These are phyloP conservation scores for Sinosuthora webbiana DNA, from an alignment of 2,113 vertebrate genomes.

Conservation along the genomic window DNA sequence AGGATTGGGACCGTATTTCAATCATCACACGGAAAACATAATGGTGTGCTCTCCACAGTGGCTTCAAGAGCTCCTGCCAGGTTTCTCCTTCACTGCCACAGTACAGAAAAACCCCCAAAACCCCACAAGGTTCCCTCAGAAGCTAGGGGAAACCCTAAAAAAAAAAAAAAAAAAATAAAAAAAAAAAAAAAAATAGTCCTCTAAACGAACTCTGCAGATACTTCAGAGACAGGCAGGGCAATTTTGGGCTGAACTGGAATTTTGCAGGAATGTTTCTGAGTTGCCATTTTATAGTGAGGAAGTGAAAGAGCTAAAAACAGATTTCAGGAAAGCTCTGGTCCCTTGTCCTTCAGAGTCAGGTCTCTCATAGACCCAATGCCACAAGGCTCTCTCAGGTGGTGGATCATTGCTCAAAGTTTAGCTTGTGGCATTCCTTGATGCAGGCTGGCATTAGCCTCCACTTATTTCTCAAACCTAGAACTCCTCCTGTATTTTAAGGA, in stretches of 20 bases:
- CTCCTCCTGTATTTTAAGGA: background rate
- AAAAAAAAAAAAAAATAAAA: background rate
- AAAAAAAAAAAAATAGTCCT: background rate
- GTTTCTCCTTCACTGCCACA: background rate
- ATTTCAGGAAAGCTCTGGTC: background rate
- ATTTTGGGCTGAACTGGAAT: background rate
- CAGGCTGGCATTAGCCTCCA: background rate
- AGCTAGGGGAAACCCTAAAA: background rate
- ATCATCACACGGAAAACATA: background rate
- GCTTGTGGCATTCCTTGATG: background rate
- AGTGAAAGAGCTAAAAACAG: background rate
- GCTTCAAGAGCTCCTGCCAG: background rate
- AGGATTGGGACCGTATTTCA: background rate
- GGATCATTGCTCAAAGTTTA: background rate
- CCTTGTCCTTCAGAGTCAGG: background rate
- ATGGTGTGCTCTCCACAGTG: background rate
- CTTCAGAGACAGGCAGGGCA: background rate
- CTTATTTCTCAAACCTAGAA: background rate
- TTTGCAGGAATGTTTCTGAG: background rate
- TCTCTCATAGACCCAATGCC: background rate
- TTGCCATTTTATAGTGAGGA: background rate
- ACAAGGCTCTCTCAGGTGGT: background rate
- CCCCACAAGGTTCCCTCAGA: background rate
- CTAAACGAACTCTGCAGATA: background rate
- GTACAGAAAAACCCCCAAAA: background rate